phyloP scores from a whole-genome alignment of 2,797 vertebrate species.

The Lemur catta region DNA sequence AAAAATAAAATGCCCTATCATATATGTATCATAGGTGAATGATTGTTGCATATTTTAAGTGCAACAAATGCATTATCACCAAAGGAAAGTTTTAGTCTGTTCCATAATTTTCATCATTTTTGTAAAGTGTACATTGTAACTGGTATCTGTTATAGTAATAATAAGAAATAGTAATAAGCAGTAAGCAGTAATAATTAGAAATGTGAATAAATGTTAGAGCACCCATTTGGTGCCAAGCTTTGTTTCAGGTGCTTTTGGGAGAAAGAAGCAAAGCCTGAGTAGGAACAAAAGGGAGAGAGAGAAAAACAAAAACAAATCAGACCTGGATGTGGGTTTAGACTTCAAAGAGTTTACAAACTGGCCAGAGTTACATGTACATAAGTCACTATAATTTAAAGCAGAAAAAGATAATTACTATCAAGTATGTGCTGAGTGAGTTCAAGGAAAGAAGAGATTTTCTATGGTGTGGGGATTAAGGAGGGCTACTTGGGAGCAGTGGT shows the following conservation, averaged over 20 bases:
- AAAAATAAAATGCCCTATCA: background rate
- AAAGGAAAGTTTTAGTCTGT: background rate
- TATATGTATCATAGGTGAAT: background rate
- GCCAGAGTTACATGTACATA: slow-evolving; percentile 47
- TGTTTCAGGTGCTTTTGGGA: background rate
- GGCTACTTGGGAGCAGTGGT: slow-evolving; percentile 12
- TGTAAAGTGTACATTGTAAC: background rate
- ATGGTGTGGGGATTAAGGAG: background rate
- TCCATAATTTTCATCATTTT: background rate
- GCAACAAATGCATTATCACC: background rate
- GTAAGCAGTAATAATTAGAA: background rate
- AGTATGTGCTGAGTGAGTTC: slow-evolving; percentile 56
- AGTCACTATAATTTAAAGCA: slow-evolving; percentile 68
- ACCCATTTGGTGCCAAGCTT: background rate
- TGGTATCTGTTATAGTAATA: background rate
- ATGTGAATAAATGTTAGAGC: background rate
- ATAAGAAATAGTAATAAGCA: background rate
- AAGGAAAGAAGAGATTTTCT: slow-evolving; percentile 58
- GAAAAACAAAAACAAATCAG: slow-evolving; percentile 59
- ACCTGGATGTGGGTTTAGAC: slow-evolving; percentile 47
- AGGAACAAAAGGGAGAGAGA: background rate
- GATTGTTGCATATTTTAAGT: background rate
- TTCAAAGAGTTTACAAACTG: slow-evolving; percentile 61
- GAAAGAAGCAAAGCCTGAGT: background rate
- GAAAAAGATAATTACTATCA: slow-evolving; percentile 51